phyloP scores from a whole-genome alignment of 1,140 invertebrate genomes.

The Drosophila kohkoa region DNA sequence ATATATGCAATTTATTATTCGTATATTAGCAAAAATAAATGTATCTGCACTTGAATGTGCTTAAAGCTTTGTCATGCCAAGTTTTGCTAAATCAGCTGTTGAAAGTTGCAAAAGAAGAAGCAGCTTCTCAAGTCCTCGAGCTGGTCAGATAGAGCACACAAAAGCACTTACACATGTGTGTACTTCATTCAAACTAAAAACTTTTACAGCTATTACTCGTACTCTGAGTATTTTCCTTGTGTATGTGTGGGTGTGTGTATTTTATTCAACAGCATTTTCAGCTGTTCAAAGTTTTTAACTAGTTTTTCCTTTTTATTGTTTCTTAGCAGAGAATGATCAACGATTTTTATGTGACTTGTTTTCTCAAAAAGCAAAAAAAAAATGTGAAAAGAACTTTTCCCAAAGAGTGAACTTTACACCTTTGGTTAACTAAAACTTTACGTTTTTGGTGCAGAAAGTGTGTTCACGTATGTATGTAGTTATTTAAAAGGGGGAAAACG shows the following conservation, averaged over 20 bases:
- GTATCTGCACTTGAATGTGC: background rate
- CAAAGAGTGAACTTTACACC: constrained; percentile 35
- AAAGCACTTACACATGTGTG: constrained; percentile 18
- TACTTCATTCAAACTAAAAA: constrained; percentile 11
- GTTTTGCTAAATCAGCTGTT: constrained; percentile 3
- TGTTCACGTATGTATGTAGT: constrained; percentile 2
- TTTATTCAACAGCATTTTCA: constrained; percentile 31
- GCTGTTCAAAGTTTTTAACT: constrained; percentile 41
- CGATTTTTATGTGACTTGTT: constrained; percentile 55
- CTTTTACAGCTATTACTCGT: background rate
- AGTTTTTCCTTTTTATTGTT: constrained; percentile 36
- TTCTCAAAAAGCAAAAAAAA: constrained; percentile 14
- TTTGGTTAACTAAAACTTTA: constrained; percentile 40
- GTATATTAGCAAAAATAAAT: too few relatives aligned
- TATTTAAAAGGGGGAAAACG: constrained; percentile 4
- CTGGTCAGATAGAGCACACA: constrained; percentile 13
- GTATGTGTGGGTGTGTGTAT: constrained; percentile 18
- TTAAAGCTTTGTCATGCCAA: constrained; percentile 7
- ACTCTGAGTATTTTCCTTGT: too few relatives aligned
- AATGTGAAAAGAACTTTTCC: too few relatives aligned
- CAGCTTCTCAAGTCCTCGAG: constrained; percentile 5
- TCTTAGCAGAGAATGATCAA: constrained; percentile 43
- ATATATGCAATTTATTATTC: too few relatives aligned
- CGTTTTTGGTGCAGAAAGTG: too few relatives aligned
- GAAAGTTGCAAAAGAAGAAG: background rate